Conservation (phyloP, 2,797 vertebrate species). For the Liasis olivaceus region DNA sequence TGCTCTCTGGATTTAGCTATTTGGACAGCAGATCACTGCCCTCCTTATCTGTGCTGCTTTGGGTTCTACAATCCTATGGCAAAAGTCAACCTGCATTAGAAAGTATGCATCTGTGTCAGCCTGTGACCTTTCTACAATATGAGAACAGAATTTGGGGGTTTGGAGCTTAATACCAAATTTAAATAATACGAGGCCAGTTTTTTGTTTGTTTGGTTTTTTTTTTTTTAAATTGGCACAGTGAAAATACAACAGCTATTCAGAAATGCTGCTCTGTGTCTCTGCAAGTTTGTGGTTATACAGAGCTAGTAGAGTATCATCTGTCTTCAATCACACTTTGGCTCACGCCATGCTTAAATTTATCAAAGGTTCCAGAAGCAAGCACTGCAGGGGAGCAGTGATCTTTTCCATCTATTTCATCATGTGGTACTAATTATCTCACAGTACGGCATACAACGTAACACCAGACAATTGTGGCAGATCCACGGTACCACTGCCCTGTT, state of each 20-base stretch:
- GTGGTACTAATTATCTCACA: slow-evolving; percentile 71
- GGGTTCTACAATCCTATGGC: rapidly evolving
- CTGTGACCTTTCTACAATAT: slow-evolving; percentile 13
- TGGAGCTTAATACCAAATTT: slow-evolving; percentile 37
- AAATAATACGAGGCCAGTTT: slow-evolving; percentile 28
- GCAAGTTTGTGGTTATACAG: slow-evolving; percentile 46
- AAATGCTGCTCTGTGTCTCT: slow-evolving; percentile 25
- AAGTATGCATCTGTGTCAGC: rapidly evolving
- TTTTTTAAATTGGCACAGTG: slow-evolving; percentile 4
- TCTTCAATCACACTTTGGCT: slow-evolving; percentile 73
- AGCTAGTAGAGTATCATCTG: slow-evolving; percentile 69
- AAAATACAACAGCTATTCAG: slow-evolving; percentile 51
- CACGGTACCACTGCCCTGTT: background rate
- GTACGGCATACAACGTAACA: slow-evolving; percentile 62
- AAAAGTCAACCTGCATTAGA: rapidly evolving
- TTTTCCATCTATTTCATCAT: slow-evolving; percentile 63
- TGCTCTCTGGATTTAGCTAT: rapidly evolving
- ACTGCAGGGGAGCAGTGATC: slow-evolving; percentile 69
- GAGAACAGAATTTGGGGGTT: background rate
- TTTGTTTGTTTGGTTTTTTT: background rate
- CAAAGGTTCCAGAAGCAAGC: slow-evolving; percentile 68
- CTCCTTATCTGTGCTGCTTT: rapidly evolving
- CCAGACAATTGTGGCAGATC: slow-evolving; percentile 59
- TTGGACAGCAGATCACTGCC: rapidly evolving
- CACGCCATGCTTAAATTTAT: slow-evolving; percentile 68